Evolutionary conservation across 2,888 invertebrate species (phyloP), one percentile per base, ranked within the genome.

Genomic region (Drosophila flavopinicola): DNA sequence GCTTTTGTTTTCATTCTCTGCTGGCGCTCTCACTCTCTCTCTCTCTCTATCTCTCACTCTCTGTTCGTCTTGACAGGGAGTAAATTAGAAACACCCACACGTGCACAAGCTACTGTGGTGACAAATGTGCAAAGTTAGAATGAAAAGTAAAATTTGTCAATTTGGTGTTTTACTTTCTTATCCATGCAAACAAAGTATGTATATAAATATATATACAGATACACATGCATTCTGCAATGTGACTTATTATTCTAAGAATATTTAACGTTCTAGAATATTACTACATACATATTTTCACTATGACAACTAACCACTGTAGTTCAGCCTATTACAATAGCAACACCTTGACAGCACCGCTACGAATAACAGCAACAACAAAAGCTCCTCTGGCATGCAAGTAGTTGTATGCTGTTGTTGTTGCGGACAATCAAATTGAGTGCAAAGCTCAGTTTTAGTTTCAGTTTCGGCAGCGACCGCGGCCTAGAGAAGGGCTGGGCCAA

Each of bases 391-490:
- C 30, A 30, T 49, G 51, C 56, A 48, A 49, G 11, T 41, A 30
- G 4, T 45, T 30, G 1, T 27, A 9, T 42, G 29, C 23, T 17
- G 35, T 37, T 49, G 41, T 56, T 56, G 35, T 27, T 30, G 49
- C 51, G 32, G 53, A 49, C 70, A 75, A 77, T 80, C 63, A 68
- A 75, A 83, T 68, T 75, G 78, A 83, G 84, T 78, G 70, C 78
- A 83, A 75, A 83, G 84, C 80, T 75, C 51, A 58, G 65, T 69
- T 73, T 78, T 35, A 52, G 60, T 63, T 77, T 77, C 60, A 66
- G 54, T 57, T 54, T 59, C 71, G 69, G 54, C 59, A 54, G 61
- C 71, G 70, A 42, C 35, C 66, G 57, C 72, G 59, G 66, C 72
- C 72, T 64, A 75, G 69, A 65, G 75, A 57, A 59, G 70, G 57